Evolutionary conservation across 2,888 invertebrate species (phyloP).

Genomic region (Ornithoptera priamus): DNA sequence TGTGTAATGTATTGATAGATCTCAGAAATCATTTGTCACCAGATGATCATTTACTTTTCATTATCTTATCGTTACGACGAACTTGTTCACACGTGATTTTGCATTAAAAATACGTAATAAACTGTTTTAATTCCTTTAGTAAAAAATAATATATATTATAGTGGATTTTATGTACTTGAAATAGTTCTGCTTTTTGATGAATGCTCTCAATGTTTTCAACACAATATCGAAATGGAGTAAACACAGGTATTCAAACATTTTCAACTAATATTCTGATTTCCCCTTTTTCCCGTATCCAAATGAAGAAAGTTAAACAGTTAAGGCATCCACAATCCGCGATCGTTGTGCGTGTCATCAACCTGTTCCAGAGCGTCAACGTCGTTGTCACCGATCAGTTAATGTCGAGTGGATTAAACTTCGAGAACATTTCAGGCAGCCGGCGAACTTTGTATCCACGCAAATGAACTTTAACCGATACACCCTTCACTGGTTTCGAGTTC

Average conservation of each 20-base stretch:
- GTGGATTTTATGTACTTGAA: background rate
- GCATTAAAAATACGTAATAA: background rate
- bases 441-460: slow-evolving; percentile 35
- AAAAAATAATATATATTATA: background rate
- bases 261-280: background rate
- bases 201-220: background rate
- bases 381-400: slow-evolving; percentile 40
- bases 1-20: too few relatives aligned
- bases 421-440: slow-evolving; percentile 38
- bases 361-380: slow-evolving; percentile 34
- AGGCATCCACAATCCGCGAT: slow-evolving; percentile 15
- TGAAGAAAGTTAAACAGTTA: slow-evolving; percentile 35
- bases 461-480: slow-evolving; percentile 30
- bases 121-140: background rate
- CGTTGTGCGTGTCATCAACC: slow-evolving; percentile 30
- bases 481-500: slow-evolving; percentile 24
- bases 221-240: background rate
- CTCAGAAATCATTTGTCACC: too few relatives aligned
- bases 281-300: slow-evolving; percentile 25
- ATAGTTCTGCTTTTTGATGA: background rate
- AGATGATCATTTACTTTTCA: too few relatives aligned
- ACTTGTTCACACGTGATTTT: too few relatives aligned
- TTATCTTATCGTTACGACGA: too few relatives aligned
- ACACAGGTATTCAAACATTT: slow-evolving; percentile 1
- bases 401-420: slow-evolving; percentile 39